Evolutionary conservation across 2,113 vertebrate genomes (phyloP), one percentile per base, ranked within the genome.

Genomic region (Lophochroa leadbeateri): DNA sequence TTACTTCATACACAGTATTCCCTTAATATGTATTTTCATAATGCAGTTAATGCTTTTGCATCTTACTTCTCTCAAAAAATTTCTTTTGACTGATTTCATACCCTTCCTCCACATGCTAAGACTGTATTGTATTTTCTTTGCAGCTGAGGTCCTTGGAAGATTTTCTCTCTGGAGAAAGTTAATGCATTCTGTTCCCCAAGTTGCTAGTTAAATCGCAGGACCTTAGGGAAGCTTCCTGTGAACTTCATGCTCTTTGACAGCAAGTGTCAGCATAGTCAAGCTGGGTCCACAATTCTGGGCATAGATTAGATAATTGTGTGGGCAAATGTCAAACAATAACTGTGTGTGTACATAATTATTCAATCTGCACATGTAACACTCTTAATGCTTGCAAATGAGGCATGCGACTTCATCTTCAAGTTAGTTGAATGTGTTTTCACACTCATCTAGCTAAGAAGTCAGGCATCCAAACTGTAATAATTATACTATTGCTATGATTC

Each of bases 341-440:
- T 84, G 10, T 88, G 25, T 69, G 33, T 90, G 55, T 95, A 95
- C 47, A 67, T 97, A 96, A 97, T 97, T 97, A 97, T 91, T 91
- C 61, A 95, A 88, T 97, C 72, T 96, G 65, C 43, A 78, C 46
- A 68, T 64, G 31, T 82, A 89, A 83, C 72, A 69, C 21, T 77
- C 76, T 72, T 92, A 83, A 87, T 96, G 75, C 68, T 91, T 96
- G 43, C 57, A 91, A 94, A 96, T 97, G 91, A 96, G 43, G 64
- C 55, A 88, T 86, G 60, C 61, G 91, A 92, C 82, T 96, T 86
- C 53, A 67, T 84, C 77, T 86, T 63, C 63, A 90, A 94, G 76
- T 88, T 87, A 92, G 79, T 41, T 11, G 25, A 84, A 91, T 90
- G 33, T 80, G 82, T 92, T 96, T 95, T 94, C 63, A 63, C 39